Evolutionary conservation across 1,140 invertebrate species (phyloP).

Genomic region (Arion vulgaris): DNA sequence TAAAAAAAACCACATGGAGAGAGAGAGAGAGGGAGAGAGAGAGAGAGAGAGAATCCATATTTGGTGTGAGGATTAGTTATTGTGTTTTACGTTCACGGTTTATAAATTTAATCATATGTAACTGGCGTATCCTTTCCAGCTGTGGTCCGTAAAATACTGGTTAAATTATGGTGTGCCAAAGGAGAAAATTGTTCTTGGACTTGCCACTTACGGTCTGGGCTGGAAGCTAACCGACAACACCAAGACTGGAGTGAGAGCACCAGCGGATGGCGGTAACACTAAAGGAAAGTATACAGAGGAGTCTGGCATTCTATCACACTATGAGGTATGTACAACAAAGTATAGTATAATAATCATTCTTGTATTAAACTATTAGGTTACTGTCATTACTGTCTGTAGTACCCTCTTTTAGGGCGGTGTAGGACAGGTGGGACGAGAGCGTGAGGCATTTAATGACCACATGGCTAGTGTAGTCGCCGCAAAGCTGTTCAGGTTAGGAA

Average conservation of each 20-base stretch:
- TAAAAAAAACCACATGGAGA: no score
- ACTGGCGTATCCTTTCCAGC: conserved; percentile 48
- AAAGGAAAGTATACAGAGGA: conserved; percentile 89
- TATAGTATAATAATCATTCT: neutral
- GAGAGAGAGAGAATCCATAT: no score
- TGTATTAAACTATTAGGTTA: neutral
- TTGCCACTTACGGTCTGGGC: conserved; percentile 91
- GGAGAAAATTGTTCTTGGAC: conserved; percentile 86
- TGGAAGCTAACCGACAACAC: conserved; percentile 82
- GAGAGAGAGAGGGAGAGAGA: no score
- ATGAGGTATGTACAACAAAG: conserved; percentile 85
- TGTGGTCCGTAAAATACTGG: conserved; percentile 76
- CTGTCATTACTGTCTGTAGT: no score
- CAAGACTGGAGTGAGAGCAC: conserved; percentile 89
- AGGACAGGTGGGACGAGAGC: no score
- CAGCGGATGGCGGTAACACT: conserved; percentile 78
- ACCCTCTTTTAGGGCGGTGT: no score
- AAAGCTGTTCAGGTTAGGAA: no score
- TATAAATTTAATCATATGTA: no score
- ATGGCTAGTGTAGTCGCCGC: no score
- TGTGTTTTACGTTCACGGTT: no score
- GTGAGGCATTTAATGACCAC: no score
- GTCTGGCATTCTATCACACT: conserved; percentile 92
- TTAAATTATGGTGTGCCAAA: conserved; percentile 82
- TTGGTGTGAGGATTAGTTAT: no score